Conservation (phyloP, 2,888 invertebrate genomes). For the Vandiemenella viatica region DNA sequence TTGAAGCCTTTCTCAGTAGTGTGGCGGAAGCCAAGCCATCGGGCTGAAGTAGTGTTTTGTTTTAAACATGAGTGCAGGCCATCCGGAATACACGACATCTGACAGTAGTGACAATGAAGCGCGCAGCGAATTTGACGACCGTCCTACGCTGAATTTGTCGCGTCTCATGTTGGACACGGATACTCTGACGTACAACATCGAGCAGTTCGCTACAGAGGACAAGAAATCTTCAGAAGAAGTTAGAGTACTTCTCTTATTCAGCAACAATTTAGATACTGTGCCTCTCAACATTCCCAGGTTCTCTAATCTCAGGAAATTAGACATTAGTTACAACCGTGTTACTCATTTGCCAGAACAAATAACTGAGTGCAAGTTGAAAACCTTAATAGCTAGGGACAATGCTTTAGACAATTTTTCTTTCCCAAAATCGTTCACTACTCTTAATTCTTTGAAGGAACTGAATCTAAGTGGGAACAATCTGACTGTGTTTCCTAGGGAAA, state of each 20-base stretch:
- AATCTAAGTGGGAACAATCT: constrained; percentile 88
- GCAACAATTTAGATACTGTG: constrained; percentile 61
- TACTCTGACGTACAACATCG: constrained; percentile 34
- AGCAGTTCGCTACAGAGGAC: constrained; percentile 4
- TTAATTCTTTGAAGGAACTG: constrained; percentile 59
- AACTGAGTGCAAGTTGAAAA: constrained; percentile 54
- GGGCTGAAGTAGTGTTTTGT: no score
- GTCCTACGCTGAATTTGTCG: constrained; percentile 56
- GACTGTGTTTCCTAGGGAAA: constrained; percentile 70
- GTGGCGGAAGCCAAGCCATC: no score
- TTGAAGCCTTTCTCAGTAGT: no score
- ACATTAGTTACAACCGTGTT: constrained; percentile 76
- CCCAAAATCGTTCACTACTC: constrained; percentile 64
- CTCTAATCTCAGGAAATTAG: constrained; percentile 60
- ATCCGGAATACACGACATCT: no score
- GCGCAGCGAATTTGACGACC: no score
- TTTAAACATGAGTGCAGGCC: no score
- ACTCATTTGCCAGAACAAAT: constrained; percentile 60
- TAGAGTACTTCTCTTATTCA: constrained; percentile 68
- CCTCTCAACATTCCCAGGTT: constrained; percentile 70
- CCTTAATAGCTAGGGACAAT: constrained; percentile 81
- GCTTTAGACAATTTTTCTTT: constrained; percentile 67
- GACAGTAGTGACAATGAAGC: not conserved
- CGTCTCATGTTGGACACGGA: constrained; percentile 43
- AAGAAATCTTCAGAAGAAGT: constrained; percentile 21